phyloP scores from a whole-genome alignment of 1,140 invertebrate species.

The Plectus sambesii region DNA sequence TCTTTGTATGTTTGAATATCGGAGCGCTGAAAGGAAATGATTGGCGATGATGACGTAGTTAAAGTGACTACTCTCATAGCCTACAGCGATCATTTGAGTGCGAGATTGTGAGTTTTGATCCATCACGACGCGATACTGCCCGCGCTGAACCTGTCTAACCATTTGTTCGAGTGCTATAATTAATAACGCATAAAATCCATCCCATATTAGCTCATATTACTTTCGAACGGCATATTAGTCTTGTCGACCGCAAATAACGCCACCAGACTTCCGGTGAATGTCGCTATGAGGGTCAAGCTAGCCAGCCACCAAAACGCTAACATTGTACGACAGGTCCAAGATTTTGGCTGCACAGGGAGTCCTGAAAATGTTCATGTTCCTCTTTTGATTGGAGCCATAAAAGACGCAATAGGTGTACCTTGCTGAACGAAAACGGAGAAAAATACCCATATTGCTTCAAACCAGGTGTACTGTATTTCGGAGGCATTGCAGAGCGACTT shows the following conservation, averaged over 20 bases:
- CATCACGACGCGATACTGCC: conserved; percentile 22
- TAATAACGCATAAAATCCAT: not conserved
- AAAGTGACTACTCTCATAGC: conserved; percentile 1
- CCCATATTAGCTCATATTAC: no score
- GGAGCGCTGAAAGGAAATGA: conserved; percentile 20
- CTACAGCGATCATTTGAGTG: conserved; percentile 27
- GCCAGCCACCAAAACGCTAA: conserved; percentile 27
- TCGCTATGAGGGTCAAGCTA: conserved; percentile 24
- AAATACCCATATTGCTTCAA: conserved; percentile 23
- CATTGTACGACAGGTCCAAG: conserved; percentile 23
- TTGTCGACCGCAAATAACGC: conserved; percentile 27
- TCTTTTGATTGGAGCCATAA: not conserved
- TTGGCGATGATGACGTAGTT: no score
- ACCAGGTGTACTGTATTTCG: conserved; percentile 11
- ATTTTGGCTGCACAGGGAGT: conserved; percentile 19
- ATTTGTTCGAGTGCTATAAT: conserved; percentile 19
- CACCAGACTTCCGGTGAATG: conserved; percentile 28
- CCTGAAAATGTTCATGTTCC: conserved; percentile 14
- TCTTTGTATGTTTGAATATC: conserved; percentile 19
- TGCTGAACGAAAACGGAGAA: conserved; percentile 27
- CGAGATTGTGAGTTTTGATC: conserved; percentile 23
- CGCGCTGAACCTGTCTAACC: conserved; percentile 17
- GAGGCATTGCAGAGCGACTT: not conserved
- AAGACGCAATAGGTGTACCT: conserved; percentile 14
- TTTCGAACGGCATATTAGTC: conserved; percentile 19